Base-by-base conservation (phyloP, 2,888 invertebrate genomes). In the Morpho achilles region DNA sequence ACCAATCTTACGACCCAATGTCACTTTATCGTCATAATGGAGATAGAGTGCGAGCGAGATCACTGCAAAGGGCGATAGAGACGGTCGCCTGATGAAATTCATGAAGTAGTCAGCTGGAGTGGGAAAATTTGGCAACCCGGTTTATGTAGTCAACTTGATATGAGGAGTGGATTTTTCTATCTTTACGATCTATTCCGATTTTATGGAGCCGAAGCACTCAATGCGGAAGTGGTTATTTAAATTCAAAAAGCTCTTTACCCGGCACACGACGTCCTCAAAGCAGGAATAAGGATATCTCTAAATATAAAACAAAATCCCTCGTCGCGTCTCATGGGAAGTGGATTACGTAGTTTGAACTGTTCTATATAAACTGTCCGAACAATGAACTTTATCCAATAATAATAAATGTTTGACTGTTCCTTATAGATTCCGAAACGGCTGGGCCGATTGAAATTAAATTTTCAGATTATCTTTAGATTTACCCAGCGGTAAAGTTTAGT, bases 21-120 rank as follows among this genome's bases (percentile, higher is more conserved):
- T 84, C 83, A 80, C 80, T 84, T 84, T 85, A 85, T 85, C 80
- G 85, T 77, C 76, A 80, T 85, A 86, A 87, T 84, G 83, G 78
- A 84, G 81, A 86, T 86, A 84, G 71, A 61, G 69, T 65, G 65
- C 49, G 70, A 69, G 65, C 8, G 68, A 59, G 68, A 70, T 22
- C 10, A 32, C 7, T 42, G 46, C 10, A 10, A 41, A 60, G 48
- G 47, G 63, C 59, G 51, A 59, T 52, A 54, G 69, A 56, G 62
- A 79, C 22, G 60, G 53, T 23, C 50, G 60, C 66, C 68, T 79
- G 80, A 80, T 82, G 78, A 83, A 81, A 84, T 62, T 62, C 62
- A 62, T 62, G 62, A 60, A 59, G 59, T 50, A 55, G 49, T 55
- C 44, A 39, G 49, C 55, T 50, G 49, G 42, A 44, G 55, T 47